Conservation (phyloP, 1,140 invertebrate genomes). For the Lepidotrigona ventralis region DNA sequence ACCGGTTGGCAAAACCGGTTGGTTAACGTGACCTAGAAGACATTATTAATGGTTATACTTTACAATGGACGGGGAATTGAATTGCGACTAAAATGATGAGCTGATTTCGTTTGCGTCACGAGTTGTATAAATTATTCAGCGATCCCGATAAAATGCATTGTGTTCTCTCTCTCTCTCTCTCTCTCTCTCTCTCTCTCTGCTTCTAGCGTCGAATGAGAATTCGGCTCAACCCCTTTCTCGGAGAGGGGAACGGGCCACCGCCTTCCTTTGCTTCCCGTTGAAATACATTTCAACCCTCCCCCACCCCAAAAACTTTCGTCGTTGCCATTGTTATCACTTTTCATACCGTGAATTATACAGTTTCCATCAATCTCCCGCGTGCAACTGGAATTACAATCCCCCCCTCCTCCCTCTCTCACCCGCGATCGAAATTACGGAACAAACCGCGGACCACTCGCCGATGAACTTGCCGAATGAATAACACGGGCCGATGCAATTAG, state of each 20-base stretch:
- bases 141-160: slow-evolving; percentile 39
- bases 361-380: slow-evolving; percentile 6
- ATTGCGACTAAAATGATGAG: slow-evolving; percentile 41
- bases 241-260: no score
- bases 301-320: neutral
- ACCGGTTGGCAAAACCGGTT: slow-evolving; percentile 10
- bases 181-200: no score
- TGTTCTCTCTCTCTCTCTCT: neutral
- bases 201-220: slow-evolving; percentile 3
- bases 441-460: neutral
- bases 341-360: neutral
- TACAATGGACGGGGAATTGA: slow-evolving; percentile 47
- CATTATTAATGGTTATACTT: slow-evolving; percentile 52
- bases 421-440: neutral
- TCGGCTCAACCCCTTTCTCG: neutral
- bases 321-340: neutral
- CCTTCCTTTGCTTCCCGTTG: neutral
- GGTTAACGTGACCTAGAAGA: slow-evolving; percentile 52
- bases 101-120: slow-evolving; percentile 37
- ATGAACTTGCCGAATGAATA: neutral
- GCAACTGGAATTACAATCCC: neutral
- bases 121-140: slow-evolving; percentile 43
- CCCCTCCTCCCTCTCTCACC: no score
- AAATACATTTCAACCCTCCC: neutral
- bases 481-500: neutral